Base-by-base conservation (phyloP, 1,140 invertebrate genomes). In the Bombus impatiens region DNA sequence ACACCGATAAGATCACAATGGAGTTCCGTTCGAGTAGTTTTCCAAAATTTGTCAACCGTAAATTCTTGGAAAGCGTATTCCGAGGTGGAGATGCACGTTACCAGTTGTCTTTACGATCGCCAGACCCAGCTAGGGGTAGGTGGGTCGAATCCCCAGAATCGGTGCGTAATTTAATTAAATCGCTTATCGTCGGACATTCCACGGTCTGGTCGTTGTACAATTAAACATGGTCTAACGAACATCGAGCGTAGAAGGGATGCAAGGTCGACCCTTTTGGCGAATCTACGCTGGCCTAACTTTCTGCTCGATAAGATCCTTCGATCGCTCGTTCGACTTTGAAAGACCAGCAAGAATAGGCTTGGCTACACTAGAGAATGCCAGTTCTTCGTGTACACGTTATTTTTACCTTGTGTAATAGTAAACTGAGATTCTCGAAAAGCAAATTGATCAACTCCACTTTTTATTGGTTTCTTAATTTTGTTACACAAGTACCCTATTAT, bases 151-250 rank as follows among this genome's bases (percentile, higher is more conserved):
- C 22, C 0, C 9, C 37, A 9, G 42, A 35, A 42, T 37, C 35
- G 42, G 18, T 10, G 22, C 35, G 53, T 70, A 47, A 53, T 80
- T 80, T 70, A 70, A 80, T 80, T 70, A 80, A 44, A 70, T 28
- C 78, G 65, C 44, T 65, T 32, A 40, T 78, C 77, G 37, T 9
- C 15, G 9, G 28, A 74, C n/a, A 53, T 74, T 82, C 71, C 68
- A 70, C 47, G 70, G 25, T 82, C 68, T 62, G 37, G 44, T 82
- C 70, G 53, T 53, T n/a, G 22, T 65, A 76, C 53, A 59, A 84
- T 84, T 84, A 84, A 78, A 71, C 76, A 84, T 47, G 75, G 75
- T 78, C 82, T 72, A 18, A 13, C 82, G 82, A 84, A 32, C 68
- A 71, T 25, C 82, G 15, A 3, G 35, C 8, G 18, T 59, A 42